Base-by-base conservation (phyloP, 2,797 vertebrate species). In the Erethizon dorsatum region DNA sequence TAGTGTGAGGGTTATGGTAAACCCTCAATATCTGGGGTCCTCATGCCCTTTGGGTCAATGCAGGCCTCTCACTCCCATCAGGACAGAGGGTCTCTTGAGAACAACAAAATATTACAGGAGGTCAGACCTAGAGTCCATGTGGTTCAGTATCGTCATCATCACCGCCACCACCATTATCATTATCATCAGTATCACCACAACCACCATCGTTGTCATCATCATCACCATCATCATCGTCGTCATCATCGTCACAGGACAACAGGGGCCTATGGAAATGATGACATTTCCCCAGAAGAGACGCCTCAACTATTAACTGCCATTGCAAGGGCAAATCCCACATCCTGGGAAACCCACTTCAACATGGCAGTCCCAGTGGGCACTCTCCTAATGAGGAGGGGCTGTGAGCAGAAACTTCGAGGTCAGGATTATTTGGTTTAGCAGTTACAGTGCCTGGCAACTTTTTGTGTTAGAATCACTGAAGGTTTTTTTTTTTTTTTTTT, bases 1-100 rank as follows among this genome's bases (percentile, higher is more conserved):
- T 59, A 80, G 10, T 20, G 10, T 91, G 77, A 98, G 98, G 94
- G 93, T 97, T 96, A 93, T 65, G 56, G 94, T 69, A 96, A 97
- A 91, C 45, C 11, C 63, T 56, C 24, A 20, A 9, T 5, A 0
- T 78, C 33, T 85, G 37, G 26, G n/a, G 24, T 73, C 67, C 57
- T 93, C 47, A 14, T 41, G n/a, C 61, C 37, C 28, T n/a, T 52
- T 59, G 47, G 31, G n/a, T 56, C 20, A 45, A 8, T 9, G 20
- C 6, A 88, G 54, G 47, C 33, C 37, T 87, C 79, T 82, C 5
- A n/a, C 17, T 8, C 28, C 24, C 15, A 63, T 14, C 9, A 17
- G 73, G 61, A 20, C 79, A 71, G 90, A 83, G 13, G 4, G 24
- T 65, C 18, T 96, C 69, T 47, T 41, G 84, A 83, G 73, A 90